Evolutionary conservation across 37 sponge, comb jelly and placozoan genomes (phyloP), one percentile per base, ranked within the genome.

Genomic region (Crambe crambe): DNA sequence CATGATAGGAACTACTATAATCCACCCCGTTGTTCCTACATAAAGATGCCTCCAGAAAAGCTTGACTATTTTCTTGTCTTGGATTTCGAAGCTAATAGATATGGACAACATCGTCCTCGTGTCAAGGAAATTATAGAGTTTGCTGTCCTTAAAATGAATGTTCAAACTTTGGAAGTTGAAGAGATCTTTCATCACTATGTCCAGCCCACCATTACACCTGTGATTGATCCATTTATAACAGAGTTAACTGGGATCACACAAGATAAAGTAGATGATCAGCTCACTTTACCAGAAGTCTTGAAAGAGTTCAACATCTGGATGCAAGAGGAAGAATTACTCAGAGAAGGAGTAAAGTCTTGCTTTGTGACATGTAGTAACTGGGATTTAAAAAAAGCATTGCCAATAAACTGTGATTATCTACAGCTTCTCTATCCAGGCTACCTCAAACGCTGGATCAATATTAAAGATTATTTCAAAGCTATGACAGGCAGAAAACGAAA

Each of bases 361-460:
- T 93, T 93, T 85, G 89, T 93, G 21, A 93, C 93, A 2, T 93
- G 93, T 68, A 89, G 93, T 4, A 89, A 93, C 42, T 93, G 93
- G 93, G 93, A 93, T 44, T 77, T 93, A 5, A 93, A 89, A 42
- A 93, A 74, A 36, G 86, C 77, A 65, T 83, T 93, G 1, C 83
- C 89, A 5, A 51, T 31, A 0, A 86, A 87, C 83, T 92, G n/a
- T n/a, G 93, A 43, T 5, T 72, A 88, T 34, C 65, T 85, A 26
- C 30, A 80, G 25, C 20, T 84, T 1, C 37, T 30, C 30, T 67
- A 76, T 42, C 86, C 89, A 1, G 64, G 62, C 25, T 93, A 93
- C 72, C 64, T 93, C 26, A 56, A 75, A 34, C 81, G 51, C 39
- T 93, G 93, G 93, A 72, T 93, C 58, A 93, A 93, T 63, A 89